These are phyloP conservation scores for Pseudopodoces humilis DNA, from an alignment of 2,113 vertebrate genomes.

Conservation along the genomic window DNA sequence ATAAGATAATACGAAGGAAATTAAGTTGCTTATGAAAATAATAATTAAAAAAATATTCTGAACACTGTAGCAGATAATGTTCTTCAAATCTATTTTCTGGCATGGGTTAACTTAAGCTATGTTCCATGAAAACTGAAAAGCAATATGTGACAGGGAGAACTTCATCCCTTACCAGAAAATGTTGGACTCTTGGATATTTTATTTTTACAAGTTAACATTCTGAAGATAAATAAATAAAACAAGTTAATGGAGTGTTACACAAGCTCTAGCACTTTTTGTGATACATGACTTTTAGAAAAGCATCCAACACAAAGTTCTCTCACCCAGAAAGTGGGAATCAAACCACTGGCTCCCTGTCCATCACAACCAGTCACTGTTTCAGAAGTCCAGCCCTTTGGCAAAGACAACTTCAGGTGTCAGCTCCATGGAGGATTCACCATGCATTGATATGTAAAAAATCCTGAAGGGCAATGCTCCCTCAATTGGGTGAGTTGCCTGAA, in stretches of 20 bases:
- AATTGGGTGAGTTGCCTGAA: background rate
- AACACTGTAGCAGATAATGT: background rate
- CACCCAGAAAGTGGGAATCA: rapidly evolving
- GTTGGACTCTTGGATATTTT: background rate
- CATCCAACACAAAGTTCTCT: background rate
- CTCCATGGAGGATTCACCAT: background rate
- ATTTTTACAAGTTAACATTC: background rate
- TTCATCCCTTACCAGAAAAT: background rate
- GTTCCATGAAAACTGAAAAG: background rate
- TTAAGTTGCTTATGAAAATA: background rate
- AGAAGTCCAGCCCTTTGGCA: background rate
- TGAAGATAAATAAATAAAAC: background rate
- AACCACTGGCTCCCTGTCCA: background rate
- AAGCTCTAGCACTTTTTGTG: background rate
- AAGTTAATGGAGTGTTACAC: background rate
- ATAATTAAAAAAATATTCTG: background rate
- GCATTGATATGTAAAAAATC: background rate
- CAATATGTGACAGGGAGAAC: background rate
- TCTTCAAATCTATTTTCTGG: background rate
- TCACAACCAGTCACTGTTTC: background rate
- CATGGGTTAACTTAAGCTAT: background rate
- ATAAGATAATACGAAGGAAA: background rate
- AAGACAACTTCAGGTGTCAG: background rate
- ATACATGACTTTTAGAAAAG: background rate
- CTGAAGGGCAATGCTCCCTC: background rate